These are phyloP conservation scores for Clarias platycephalus DNA, from an alignment of 2,797 vertebrate species.

Conservation along the genomic window DNA sequence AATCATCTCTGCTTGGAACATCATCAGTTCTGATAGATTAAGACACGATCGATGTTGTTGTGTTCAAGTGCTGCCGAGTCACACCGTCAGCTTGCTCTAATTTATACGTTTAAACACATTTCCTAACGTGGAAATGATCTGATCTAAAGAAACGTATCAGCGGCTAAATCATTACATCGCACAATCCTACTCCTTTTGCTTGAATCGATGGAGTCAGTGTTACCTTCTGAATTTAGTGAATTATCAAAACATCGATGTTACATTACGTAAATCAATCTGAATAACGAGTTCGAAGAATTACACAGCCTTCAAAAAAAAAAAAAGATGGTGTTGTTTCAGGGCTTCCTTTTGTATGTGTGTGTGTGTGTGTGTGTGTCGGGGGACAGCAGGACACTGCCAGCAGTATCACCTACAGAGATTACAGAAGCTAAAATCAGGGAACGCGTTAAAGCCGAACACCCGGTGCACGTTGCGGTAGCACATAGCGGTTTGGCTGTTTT, in stretches of 20 bases:
- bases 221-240: background rate
- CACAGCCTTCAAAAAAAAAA: background rate
- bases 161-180: background rate
- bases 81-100: too few species aligned
- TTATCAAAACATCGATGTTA: background rate
- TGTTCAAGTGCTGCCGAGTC: too few species aligned
- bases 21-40: too few species aligned
- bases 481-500: background rate
- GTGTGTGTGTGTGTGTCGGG: slow-evolving; percentile 13
- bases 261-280: background rate
- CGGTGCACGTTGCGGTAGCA: background rate
- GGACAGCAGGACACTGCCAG: slow-evolving; percentile 66
- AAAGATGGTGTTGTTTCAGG: background rate
- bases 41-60: too few species aligned
- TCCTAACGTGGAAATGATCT: background rate
- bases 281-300: background rate
- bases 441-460: background rate
- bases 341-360: slow-evolving; percentile 11
- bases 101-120: too few species aligned
- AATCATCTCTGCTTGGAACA: too few species aligned
- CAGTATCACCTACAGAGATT: slow-evolving; percentile 60
- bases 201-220: background rate
- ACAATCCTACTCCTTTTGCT: background rate
- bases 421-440: slow-evolving; percentile 8
- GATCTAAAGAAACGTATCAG: too few species aligned